These are phyloP conservation scores for Andrena minutula DNA, from an alignment of 2,888 invertebrate genomes.

Conservation along the genomic window DNA sequence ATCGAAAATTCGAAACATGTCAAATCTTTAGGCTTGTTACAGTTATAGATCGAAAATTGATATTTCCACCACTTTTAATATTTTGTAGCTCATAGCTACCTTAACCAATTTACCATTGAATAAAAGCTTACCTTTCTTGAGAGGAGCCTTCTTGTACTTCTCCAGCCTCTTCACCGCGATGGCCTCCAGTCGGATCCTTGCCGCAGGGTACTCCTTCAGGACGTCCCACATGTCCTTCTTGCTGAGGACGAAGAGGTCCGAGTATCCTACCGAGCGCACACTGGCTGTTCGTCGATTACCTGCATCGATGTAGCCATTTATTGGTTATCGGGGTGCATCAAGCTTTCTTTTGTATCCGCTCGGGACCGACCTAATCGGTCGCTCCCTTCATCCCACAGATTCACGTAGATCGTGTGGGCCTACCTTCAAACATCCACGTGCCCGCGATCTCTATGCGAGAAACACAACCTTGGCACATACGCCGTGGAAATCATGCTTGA, in stretches of 20 bases:
- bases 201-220: conserved; percentile 97
- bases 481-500: conserved; percentile 45
- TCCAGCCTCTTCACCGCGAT: conserved; percentile 99
- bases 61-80: no score
- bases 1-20: no score
- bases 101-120: background rate
- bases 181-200: conserved; percentile 96
- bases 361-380: conserved; percentile 60
- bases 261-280: conserved; percentile 99
- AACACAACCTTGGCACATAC: conserved; percentile 21
- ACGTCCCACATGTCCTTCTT: conserved; percentile 99
- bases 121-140: conserved; percentile 92
- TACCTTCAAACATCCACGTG: conserved; percentile 10
- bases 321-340: conserved; percentile 82
- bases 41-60: no score
- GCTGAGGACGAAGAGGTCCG: conserved; percentile 98
- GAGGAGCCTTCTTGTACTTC: conserved; percentile 97
- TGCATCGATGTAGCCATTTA: conserved; percentile 86
- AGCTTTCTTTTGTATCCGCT: conserved; percentile 73
- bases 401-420: conserved; percentile 18
- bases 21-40: no score
- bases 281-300: conserved; percentile 99
- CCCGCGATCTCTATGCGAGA: conserved; percentile 12
- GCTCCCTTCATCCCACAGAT: conserved; percentile 29
- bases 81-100: no score